Conservation (phyloP, 1,140 invertebrate species). For the Dendrolimus kikuchii region DNA sequence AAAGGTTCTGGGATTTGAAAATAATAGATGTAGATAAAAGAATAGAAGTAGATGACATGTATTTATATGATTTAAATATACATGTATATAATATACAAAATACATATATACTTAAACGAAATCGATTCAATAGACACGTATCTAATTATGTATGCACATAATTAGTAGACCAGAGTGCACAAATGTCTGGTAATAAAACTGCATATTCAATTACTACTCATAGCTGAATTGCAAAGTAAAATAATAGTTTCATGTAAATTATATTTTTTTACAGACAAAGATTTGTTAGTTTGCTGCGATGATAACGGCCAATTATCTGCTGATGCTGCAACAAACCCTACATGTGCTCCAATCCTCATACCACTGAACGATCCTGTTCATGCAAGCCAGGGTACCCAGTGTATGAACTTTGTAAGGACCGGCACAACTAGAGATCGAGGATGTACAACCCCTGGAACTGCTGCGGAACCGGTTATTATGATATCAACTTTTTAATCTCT, state of each 20-base stretch:
- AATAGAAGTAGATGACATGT: no score
- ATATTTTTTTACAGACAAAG: slow-evolving; percentile 72
- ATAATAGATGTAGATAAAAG: no score
- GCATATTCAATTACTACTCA: background rate
- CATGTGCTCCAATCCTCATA: slow-evolving; percentile 90
- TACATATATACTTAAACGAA: no score
- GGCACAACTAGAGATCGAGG: slow-evolving; percentile 79
- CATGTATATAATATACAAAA: no score
- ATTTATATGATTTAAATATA: no score
- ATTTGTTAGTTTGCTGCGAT: slow-evolving; percentile 80
- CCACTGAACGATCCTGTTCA: slow-evolving; percentile 89
- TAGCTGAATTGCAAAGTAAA: background rate
- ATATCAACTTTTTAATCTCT: no score
- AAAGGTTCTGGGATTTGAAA: no score
- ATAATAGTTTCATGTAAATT: background rate
- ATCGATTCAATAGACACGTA: no score
- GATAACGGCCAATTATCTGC: slow-evolving; percentile 75
- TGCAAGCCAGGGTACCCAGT: slow-evolving; percentile 77
- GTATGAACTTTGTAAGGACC: slow-evolving; percentile 90
- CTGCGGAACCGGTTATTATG: slow-evolving; percentile 78
- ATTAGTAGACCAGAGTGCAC: no score
- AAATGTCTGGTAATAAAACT: no score
- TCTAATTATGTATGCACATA: no score
- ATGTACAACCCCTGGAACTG: slow-evolving; percentile 74
- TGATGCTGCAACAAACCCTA: slow-evolving; percentile 65